Base-by-base conservation (phyloP, 1,140 invertebrate genomes). In the Latrodectus geometricus region DNA sequence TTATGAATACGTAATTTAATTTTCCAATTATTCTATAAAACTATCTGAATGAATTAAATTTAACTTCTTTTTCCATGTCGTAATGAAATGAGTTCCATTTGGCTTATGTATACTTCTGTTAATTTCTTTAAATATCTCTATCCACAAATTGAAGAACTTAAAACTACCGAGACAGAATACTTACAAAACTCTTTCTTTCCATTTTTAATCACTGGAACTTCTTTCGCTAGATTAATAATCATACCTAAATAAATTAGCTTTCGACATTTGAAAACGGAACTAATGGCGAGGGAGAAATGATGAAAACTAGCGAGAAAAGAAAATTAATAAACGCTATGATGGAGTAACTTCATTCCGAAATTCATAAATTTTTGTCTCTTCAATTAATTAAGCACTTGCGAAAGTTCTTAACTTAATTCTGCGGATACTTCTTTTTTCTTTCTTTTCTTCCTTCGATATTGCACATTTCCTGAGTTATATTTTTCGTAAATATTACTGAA, bases 321-420 rank as follows among this genome's bases (percentile, higher is more conserved):
- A 61, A 61, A 61, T 61, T 61, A 61, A 61, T 61, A 61, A 61
- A 11, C 54, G 54, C 54, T 17, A 61, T 14, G 17, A 61, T 11
- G 54, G 17, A 61, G 54, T 61, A 61, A 61, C 54, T 61, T 17
- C 54, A 61, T 35, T 14, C 54, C 17, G 54, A 61, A 17, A 61
- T 61, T 11, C 54, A 61, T 61, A 61, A 61, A 61, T 61, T 61
- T 61, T 61, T 61, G 54, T 61, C 54, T 14, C 54, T 61, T 61
- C 54, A 61, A 61, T 61, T 61, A 61, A 61, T 61, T 61, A 61
- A 11, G 54, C 8, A 17, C 54, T 61, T 61, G 17, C 11, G 54
- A 61, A 61, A 61, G 54, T 61, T 61, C 54, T 61, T 61, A 61
- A 61, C 54, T 61, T 61, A 61, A 61, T 61, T 61, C 17, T 61